Conservation (phyloP, 2,797 vertebrate genomes). For the Parauchenoglanis punctatus region DNA sequence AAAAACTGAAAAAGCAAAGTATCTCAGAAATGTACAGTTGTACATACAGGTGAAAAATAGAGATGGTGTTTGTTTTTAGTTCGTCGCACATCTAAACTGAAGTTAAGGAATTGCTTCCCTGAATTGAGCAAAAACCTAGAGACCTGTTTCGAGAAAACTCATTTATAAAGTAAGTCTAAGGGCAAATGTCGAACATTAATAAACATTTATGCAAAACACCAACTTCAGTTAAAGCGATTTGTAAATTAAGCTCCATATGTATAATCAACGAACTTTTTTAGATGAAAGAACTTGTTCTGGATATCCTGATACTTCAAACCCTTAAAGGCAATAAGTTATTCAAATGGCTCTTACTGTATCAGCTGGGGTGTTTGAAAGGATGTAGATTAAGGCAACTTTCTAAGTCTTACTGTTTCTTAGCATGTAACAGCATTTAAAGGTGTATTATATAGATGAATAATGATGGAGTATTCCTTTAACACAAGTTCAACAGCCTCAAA, state of each 20-base stretch:
- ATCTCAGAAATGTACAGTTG: not conserved
- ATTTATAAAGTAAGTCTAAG: not conserved
- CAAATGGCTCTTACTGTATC: not conserved
- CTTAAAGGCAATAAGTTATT: not conserved
- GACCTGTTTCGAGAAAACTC: too few relatives aligned
- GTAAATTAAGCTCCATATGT: not conserved
- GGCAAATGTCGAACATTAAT: not conserved
- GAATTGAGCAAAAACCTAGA: not conserved
- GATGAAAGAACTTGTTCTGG: not conserved
- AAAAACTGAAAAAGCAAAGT: not conserved
- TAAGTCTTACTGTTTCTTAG: not conserved
- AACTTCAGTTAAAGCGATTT: not conserved
- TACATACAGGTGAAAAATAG: not conserved
- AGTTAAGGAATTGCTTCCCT: not conserved
- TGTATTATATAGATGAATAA: not conserved
- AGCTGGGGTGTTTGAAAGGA: too few relatives aligned
- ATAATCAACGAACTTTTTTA: not conserved
- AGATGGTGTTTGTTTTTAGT: not conserved
- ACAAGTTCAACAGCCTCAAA: conserved; percentile 3
- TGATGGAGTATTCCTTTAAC: not conserved
- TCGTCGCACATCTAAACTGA: not conserved
- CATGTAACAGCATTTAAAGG: not conserved
- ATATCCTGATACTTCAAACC: not conserved
- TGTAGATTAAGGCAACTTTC: not conserved
- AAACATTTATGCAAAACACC: conserved; percentile 1